phyloP scores from a whole-genome alignment of 2,888 invertebrate genomes.

The Diarsia mendica region DNA sequence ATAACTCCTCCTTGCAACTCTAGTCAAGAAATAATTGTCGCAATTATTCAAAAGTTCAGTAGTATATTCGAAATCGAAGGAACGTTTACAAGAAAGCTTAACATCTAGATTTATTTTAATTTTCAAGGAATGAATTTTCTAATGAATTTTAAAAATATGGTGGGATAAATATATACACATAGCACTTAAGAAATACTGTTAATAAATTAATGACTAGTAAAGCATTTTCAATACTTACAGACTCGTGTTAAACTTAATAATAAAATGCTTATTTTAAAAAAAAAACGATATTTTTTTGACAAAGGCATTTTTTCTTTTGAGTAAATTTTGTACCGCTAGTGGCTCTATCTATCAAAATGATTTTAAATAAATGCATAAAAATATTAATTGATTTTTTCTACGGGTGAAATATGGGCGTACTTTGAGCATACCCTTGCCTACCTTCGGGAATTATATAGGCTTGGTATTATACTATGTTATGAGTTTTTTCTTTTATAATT shows the following conservation, averaged over 20 bases:
- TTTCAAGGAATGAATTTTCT: conserved; percentile 54
- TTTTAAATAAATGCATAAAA: conserved; percentile 8
- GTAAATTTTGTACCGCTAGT: conserved; percentile 36
- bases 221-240: conserved; percentile 56
- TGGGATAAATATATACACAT: conserved; percentile 55
- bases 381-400: background rate
- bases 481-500: background rate
- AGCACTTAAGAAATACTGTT: conserved; percentile 50
- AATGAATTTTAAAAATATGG: conserved; percentile 50
- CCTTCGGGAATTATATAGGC: background rate
- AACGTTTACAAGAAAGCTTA: conserved; percentile 44
- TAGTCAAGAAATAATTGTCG: background rate
- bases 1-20: no score
- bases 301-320: background rate
- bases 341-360: conserved; percentile 23
- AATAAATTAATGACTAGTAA: conserved; percentile 67
- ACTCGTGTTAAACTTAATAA: conserved; percentile 34
- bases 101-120: conserved; percentile 19
- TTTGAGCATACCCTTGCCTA: background rate
- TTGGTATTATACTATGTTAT: background rate
- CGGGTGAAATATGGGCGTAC: no score
- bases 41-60: conserved; percentile 36
- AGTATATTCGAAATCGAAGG: conserved; percentile 39
- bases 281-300: background rate
- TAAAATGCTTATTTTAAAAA: conserved; percentile 13